phyloP scores from a whole-genome alignment of 2,797 vertebrate species.

The Dromococcyx pavoninus region DNA sequence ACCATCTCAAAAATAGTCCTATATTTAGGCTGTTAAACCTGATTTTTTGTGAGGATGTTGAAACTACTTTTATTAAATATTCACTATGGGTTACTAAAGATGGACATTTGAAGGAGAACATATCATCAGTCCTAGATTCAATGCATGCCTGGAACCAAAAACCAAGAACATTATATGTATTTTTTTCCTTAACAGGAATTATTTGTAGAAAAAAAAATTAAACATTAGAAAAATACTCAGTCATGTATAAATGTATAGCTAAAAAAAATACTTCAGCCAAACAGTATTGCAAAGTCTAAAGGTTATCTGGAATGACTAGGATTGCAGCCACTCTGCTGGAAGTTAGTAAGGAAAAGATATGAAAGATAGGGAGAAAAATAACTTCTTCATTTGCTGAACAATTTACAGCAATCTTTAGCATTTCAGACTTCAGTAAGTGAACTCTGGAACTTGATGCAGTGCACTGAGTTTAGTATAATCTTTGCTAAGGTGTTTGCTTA shows the following conservation, averaged over 20 bases:
- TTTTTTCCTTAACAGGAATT: background rate
- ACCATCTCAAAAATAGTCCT: background rate
- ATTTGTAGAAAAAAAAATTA: background rate
- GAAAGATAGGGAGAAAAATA: background rate
- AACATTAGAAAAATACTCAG: background rate
- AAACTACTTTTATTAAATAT: background rate
- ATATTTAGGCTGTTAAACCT: background rate
- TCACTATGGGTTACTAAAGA: background rate
- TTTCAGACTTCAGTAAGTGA: background rate
- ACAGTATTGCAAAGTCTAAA: background rate
- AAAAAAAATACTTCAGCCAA: background rate
- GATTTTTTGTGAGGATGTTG: background rate
- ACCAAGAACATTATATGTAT: background rate
- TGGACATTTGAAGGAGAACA: background rate
- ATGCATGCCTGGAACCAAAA: background rate
- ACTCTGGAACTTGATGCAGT: background rate
- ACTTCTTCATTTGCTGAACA: background rate
- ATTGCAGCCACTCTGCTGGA: background rate
- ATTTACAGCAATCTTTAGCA: background rate
- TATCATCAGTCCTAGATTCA: background rate
- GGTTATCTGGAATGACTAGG: background rate
- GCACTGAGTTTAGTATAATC: background rate
- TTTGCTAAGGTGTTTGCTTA: background rate
- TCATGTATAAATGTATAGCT: background rate
- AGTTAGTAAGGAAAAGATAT: background rate